Conservation (phyloP, 2,113 vertebrate genomes). For the Equus przewalskii region DNA sequence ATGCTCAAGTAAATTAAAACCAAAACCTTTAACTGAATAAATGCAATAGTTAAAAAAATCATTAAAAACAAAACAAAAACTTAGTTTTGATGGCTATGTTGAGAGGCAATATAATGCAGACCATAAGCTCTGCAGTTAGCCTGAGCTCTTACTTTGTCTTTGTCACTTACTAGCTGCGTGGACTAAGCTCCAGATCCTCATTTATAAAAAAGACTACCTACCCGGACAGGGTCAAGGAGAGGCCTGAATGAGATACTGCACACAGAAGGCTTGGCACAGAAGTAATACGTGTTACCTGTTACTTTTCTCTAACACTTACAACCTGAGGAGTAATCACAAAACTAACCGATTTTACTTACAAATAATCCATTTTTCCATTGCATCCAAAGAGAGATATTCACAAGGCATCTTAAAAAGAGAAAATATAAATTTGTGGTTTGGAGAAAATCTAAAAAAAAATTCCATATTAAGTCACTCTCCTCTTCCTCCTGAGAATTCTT, state of each 20-base stretch:
- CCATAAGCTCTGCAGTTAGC: not conserved
- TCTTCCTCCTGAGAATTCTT: slow-evolving; percentile 32
- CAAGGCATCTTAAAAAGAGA: slow-evolving; percentile 95
- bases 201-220: not conserved
- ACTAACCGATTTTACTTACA: slow-evolving; percentile 92
- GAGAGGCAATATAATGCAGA: not conserved
- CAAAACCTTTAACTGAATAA: slow-evolving; percentile 23
- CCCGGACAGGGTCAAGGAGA: not conserved
- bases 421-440: slow-evolving; percentile 68
- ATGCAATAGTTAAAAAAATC: not conserved
- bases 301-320: slow-evolving; percentile 60
- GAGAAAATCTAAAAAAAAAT: slow-evolving; percentile 40
- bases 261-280: not conserved
- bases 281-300: not conserved
- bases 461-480: not conserved
- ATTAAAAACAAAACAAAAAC: slow-evolving; percentile 4
- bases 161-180: not conserved
- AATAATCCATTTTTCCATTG: slow-evolving; percentile 99
- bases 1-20: slow-evolving; percentile 37
- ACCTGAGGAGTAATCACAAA: not conserved
- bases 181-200: not conserved
- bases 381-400: slow-evolving; percentile 98
- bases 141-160: not conserved
- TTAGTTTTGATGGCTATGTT: not conserved
- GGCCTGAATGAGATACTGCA: not conserved